Percentiles rank a stretch among this genome's conserved stretches.
Evolutionary conservation across 2,113 vertebrate species (phyloP).

Genomic region (Lethenteron reissneri): DNA sequence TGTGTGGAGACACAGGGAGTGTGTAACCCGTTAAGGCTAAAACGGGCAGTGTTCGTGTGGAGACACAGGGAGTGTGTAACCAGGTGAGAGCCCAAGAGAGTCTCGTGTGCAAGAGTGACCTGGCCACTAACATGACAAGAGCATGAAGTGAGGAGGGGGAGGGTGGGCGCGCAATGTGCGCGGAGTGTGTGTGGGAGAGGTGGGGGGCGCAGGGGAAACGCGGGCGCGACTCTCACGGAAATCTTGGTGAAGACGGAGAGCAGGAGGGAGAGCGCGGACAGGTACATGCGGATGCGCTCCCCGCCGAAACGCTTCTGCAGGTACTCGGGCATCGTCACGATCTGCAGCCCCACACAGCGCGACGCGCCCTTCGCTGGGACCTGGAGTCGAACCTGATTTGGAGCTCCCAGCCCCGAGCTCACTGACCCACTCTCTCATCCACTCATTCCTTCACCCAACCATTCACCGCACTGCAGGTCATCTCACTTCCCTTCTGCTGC

Average conservation of each 20-base stretch:
- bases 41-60: too few relatives aligned
- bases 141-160: background rate
- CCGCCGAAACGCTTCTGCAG: conserved; percentile 59
- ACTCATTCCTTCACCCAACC: background rate
- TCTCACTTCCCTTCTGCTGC: background rate
- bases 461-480: background rate
- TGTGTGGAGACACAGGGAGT: background rate
- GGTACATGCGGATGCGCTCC: conserved; percentile 44
- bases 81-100: background rate
- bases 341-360: conserved; percentile 22
- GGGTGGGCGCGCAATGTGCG: background rate
- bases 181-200: background rate
- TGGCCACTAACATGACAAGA: background rate
- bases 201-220: background rate
- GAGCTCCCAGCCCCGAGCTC: background rate
- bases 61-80: conserved; percentile 5
- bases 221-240: conserved; percentile 31
- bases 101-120: background rate
- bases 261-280: conserved; percentile 46
- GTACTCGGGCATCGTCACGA: conserved; percentile 65
- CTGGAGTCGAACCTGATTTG: background rate
- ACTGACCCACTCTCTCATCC: background rate
- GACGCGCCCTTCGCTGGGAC: background rate
- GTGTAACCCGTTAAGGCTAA: too few relatives aligned
- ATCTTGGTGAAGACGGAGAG: conserved; percentile 82